Evolutionary conservation across 2,888 invertebrate genomes (phyloP).

Genomic region (Bellardia bayeri): DNA sequence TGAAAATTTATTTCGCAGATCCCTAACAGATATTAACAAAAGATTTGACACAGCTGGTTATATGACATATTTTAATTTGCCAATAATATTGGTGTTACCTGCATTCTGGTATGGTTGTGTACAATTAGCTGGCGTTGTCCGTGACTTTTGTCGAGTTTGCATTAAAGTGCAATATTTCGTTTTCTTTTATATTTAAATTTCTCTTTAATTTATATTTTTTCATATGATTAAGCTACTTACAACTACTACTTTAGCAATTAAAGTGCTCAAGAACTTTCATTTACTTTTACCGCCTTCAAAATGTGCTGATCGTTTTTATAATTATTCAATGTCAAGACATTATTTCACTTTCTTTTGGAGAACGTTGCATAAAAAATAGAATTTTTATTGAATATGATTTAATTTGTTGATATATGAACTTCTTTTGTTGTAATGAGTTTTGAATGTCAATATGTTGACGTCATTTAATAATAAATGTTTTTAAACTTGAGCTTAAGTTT

Average conservation of each 20-base stretch:
- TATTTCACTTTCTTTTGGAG: slow-evolving; percentile 37
- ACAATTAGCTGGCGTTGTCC: slow-evolving; percentile 62
- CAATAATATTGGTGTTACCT: not conserved
- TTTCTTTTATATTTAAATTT: slow-evolving; percentile 64
- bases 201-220: slow-evolving; percentile 71
- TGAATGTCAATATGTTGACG: slow-evolving; percentile 52
- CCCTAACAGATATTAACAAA: no score
- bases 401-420: not conserved
- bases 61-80: not conserved
- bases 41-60: not conserved
- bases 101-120: not conserved
- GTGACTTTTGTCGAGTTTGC: slow-evolving; percentile 83
- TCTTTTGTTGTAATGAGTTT: slow-evolving; percentile 31
- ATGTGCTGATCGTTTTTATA: slow-evolving; percentile 45
- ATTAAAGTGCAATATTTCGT: slow-evolving; percentile 76
- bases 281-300: slow-evolving; percentile 60
- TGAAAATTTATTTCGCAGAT: not conserved
- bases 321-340: slow-evolving; percentile 54
- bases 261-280: slow-evolving; percentile 61
- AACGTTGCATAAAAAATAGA: not conserved
- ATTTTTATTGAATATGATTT: not conserved
- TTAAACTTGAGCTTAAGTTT: slow-evolving; percentile 7
- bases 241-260: not conserved
- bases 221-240: not conserved
- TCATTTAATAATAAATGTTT: slow-evolving; percentile 25